Evolutionary conservation across 2,888 invertebrate species (phyloP).

Genomic region (Apoda limacodes): DNA sequence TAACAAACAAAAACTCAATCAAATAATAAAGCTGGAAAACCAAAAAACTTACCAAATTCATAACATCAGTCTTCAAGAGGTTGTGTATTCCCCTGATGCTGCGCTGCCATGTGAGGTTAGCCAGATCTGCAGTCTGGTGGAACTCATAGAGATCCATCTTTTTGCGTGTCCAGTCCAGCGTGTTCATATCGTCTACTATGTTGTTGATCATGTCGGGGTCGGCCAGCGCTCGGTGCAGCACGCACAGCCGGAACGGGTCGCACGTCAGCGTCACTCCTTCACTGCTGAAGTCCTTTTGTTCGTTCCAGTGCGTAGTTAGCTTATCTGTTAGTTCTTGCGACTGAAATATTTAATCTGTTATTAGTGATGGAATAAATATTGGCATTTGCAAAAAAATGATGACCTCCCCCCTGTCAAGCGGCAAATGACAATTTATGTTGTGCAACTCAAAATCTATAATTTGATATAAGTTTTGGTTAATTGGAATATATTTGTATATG

Average conservation of each 20-base stretch:
- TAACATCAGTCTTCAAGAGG: constrained; percentile 73
- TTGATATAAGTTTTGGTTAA: too few species aligned
- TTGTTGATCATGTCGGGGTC: constrained; percentile 69
- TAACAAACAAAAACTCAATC: too few species aligned
- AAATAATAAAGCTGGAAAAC: constrained; percentile 13
- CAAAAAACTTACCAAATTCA: constrained; percentile 71
- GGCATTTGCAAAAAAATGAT: too few species aligned
- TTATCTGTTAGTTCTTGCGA: constrained; percentile 47
- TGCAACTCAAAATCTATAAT: too few species aligned
- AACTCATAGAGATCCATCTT: constrained; percentile 92
- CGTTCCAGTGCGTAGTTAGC: constrained; percentile 58
- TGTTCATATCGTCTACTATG: constrained; percentile 75
- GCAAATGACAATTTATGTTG: too few species aligned
- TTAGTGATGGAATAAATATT: too few species aligned
- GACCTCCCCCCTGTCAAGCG: too few species aligned
- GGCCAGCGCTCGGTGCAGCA: constrained; percentile 72
- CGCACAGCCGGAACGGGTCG: constrained; percentile 76
- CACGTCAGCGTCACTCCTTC: constrained; percentile 64
- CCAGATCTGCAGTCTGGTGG: constrained; percentile 82
- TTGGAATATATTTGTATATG: too few species aligned
- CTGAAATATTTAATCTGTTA: too few species aligned
- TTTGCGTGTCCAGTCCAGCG: constrained; percentile 78
- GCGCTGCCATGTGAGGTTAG: constrained; percentile 64
- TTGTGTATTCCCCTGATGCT: constrained; percentile 74
- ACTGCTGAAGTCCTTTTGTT: constrained; percentile 38